These are phyloP conservation scores for Rhyacichthys aspro DNA, from an alignment of 2,797 vertebrate genomes.

Conservation along the genomic window DNA sequence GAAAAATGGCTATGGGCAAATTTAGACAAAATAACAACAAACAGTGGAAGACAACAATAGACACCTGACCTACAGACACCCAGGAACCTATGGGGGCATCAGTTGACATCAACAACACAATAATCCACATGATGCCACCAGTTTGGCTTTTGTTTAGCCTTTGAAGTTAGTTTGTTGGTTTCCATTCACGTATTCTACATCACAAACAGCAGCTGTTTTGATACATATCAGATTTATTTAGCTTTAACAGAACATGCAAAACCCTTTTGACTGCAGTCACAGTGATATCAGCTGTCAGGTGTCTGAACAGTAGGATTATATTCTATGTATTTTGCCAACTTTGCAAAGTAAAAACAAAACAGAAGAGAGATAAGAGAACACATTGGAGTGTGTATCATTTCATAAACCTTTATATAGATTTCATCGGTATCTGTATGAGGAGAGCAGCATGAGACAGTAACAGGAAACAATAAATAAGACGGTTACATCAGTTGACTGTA, in stretches of 20 bases:
- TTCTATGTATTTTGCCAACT: neutral
- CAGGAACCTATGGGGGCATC: too few species aligned
- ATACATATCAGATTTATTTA: conserved; percentile 3
- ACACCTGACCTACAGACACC: too few species aligned
- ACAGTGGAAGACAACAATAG: too few species aligned
- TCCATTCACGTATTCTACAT: too few species aligned
- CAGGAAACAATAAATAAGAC: conserved; percentile 66
- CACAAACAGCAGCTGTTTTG: neutral
- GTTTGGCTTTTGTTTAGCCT: too few species aligned
- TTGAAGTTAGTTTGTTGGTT: too few species aligned
- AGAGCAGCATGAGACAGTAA: conserved; percentile 24
- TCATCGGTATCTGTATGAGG: conserved; percentile 1
- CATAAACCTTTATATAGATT: conserved; percentile 6
- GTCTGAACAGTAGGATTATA: neutral
- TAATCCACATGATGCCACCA: too few species aligned
- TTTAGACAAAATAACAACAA: too few species aligned
- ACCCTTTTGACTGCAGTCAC: neutral
- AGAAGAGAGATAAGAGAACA: neutral
- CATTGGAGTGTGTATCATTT: neutral
- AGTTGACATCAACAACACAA: too few species aligned
- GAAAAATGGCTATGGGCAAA: too few species aligned
- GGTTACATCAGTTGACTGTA: conserved; percentile 25
- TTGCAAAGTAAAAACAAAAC: too few species aligned
- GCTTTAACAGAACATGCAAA: neutral
- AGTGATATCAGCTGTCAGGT: neutral